Base-by-base conservation (phyloP, 2,113 vertebrate species). In the Ammodytes marinus region DNA sequence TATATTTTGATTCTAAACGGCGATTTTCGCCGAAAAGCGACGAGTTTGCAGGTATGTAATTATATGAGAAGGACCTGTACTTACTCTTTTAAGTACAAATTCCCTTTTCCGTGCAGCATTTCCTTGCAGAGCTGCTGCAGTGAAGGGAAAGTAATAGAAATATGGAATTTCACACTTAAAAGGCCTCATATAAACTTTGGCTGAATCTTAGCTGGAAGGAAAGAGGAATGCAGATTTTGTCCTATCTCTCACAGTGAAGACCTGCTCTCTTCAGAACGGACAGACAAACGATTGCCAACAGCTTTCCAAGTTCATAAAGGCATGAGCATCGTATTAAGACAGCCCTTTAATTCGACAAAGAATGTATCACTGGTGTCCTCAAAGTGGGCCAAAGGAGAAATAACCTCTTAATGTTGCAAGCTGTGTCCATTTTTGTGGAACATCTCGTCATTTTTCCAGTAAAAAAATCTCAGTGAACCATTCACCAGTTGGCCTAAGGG, bases 121-220 rank as follows among this genome's bases (percentile, higher is more conserved):
- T 75, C 27, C 43, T 57, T 19, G n/a, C 27, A 13, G 14, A 37
- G 69, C 37, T 59, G 68, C 60, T 59, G 68, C 60, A 72, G 35
- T 40, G 8, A 39, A 43, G 37, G 13, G 42, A 66, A 42, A 35
- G 17, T 35, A 43, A 11, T 13, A 64, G 19, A 53, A 63, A 63
- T 12, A 74, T 35, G n/a, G n/a, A n/a, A 27, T 55, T 69, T 70
- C 3, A 0, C 42, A 65, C 53, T 4, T 17, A 72, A 5, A 43
- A 43, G 43, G 69, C 14, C 9, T 39, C 43, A 39, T 10, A 15
- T 47, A 6, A 58, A 0, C 6, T 58, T 13, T 3, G 4, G 17
- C 39, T 27, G 50, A 42, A 70, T 10, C 47, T 70, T 39, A 3
- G 43, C 19, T 37, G 8, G 27, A 59, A 40, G 27, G 27, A 27